Evolutionary conservation across 1,140 invertebrate species (phyloP), one percentile per base, ranked within the genome.

Genomic region (Pachyrhynchus sulphureomaculatus): DNA sequence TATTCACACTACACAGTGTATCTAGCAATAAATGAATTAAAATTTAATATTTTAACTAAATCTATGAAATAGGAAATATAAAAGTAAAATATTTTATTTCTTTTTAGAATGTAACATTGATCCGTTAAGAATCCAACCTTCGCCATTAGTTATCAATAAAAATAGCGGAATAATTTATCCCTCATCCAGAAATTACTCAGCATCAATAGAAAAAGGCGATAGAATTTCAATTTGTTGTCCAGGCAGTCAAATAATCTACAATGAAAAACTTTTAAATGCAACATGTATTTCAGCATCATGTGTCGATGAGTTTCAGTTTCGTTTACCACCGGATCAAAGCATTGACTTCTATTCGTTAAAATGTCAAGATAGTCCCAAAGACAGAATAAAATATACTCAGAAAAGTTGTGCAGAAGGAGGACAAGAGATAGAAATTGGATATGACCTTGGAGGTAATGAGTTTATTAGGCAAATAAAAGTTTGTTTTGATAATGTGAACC

Each of bases 331-430:
- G 12, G 45, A 42, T n/a, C 24, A 54, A n/a, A 49, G 17, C 8
- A n/a, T 68, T 2, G 15, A 41, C 1, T 68, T 68, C 29, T 49
- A 34, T 21, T n/a, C 32, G 0, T 60, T 70, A 9, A 52, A 41
- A 10, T 70, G 68, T 37, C 37, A 51, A 41, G 23, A 42, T 18
- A 45, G 29, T 32, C 59, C 67, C 0, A 29, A 37, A 24, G 39
- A 62, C 17, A 55, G 24, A 17, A 60, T 65, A 10, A 65, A 60
- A 32, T 60, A 47, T 29, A 65, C 62, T 41, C 36, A 41, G 20
- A 63, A 62, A 33, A 56, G 9, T 17, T 67, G 60, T 8, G 68
- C 75, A 0, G 80, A 77, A 0, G 82, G 80, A 51, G 41, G 58
- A 8, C 34, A 34, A 41, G 57, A 68, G 47, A 66, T 70, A 9